Evolutionary conservation across 1,140 invertebrate species (phyloP).

Genomic region (Dysdera silvatica): DNA sequence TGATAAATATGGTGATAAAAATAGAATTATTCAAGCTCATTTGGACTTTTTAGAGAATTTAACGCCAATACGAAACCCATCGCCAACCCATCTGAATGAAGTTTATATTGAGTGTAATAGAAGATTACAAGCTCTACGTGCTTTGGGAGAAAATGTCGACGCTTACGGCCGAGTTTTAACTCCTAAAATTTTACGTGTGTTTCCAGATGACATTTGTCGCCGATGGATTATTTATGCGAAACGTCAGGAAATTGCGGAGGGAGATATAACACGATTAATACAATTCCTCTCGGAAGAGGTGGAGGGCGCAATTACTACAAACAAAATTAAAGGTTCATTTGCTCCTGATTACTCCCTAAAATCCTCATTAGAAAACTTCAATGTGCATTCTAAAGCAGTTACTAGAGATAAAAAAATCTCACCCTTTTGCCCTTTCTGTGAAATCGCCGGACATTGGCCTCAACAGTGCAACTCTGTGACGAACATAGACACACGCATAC

Average conservation of each 20-base stretch:
- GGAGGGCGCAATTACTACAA: not conserved
- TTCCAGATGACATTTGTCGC: not conserved
- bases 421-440: too few relatives aligned
- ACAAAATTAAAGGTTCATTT: not conserved
- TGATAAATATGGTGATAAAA: too few relatives aligned
- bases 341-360: not conserved
- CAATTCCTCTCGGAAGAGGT: not conserved
- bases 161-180: not conserved
- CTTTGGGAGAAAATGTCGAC: constrained; percentile 1
- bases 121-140: not conserved
- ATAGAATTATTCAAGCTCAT: too few relatives aligned
- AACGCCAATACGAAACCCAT: not conserved
- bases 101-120: not conserved
- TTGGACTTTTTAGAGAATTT: too few relatives aligned
- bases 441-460: too few relatives aligned
- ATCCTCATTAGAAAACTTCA: not conserved
- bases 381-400: too few relatives aligned
- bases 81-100: not conserved
- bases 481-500: too few relatives aligned
- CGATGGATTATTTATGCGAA: constrained; percentile 1
- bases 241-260: not conserved
- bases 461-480: too few relatives aligned
- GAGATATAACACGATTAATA: constrained; percentile 1
- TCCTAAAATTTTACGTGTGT: constrained; percentile 1
- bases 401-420: too few relatives aligned